These are phyloP conservation scores for Hexactinellida sp. DNA, from an alignment of 37 sponge, comb jelly and placozoan genomes.

Conservation along the genomic window DNA sequence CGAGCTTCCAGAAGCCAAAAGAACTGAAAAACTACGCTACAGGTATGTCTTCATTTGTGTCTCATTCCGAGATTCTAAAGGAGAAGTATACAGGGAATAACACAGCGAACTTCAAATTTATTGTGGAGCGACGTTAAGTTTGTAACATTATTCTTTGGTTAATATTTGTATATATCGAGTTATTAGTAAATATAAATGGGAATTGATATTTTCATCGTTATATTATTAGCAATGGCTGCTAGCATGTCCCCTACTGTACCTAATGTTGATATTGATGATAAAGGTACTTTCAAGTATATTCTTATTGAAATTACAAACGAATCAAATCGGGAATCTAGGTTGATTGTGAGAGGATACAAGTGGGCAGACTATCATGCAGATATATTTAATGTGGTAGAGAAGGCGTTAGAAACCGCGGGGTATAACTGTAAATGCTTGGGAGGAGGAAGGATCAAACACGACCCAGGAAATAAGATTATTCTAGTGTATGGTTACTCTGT, in stretches of 20 bases:
- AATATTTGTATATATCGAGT: not conserved
- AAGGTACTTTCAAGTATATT: conserved; percentile 24
- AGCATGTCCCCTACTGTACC: not conserved
- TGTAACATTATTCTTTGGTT: not conserved
- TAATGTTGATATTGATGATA: conserved; percentile 20
- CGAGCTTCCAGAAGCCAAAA: too few species aligned
- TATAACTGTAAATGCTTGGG: conserved; percentile 22
- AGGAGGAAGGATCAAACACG: conserved; percentile 27
- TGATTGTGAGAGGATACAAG: conserved; percentile 20
- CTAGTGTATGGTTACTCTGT: conserved; percentile 33
- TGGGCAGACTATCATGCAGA: conserved; percentile 35
- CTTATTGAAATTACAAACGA: conserved; percentile 18
- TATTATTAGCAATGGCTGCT: not conserved
- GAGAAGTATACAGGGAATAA: too few species aligned
- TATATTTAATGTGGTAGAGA: conserved; percentile 17
- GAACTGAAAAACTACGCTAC: too few species aligned
- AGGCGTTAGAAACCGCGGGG: not conserved
- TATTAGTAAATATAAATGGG: not conserved
- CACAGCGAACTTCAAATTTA: too few species aligned
- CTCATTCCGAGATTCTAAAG: too few species aligned
- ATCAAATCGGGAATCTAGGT: not conserved
- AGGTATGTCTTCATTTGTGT: too few species aligned
- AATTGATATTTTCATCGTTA: not conserved
- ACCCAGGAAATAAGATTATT: conserved; percentile 18
- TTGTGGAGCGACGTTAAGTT: too few species aligned